Evolutionary conservation across 2,888 invertebrate genomes (phyloP).

Genomic region (Embidobia sp.): DNA sequence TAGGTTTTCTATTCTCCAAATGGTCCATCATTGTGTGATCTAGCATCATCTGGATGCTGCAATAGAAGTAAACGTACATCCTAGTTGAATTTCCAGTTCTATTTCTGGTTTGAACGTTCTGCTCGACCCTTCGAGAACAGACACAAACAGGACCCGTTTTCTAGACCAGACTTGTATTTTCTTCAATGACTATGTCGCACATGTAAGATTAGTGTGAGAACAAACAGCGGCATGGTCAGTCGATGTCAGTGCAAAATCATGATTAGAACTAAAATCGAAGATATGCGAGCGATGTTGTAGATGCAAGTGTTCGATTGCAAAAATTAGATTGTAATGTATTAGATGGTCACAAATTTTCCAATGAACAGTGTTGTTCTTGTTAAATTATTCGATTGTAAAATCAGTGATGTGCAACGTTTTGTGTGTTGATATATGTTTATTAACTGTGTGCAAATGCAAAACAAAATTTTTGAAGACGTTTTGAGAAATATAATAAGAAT

Average conservation of each 20-base stretch:
- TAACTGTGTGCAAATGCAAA: no score
- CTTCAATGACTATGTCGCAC: slow-evolving; percentile 57
- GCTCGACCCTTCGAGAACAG: slow-evolving; percentile 57
- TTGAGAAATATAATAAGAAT: no score
- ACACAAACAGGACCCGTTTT: slow-evolving; percentile 73
- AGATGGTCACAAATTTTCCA: no score
- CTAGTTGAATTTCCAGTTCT: slow-evolving; percentile 74
- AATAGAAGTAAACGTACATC: slow-evolving; percentile 61
- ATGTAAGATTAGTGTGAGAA: slow-evolving; percentile 65
- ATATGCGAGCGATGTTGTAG: slow-evolving; percentile 26
- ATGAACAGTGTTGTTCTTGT: slow-evolving; percentile 76
- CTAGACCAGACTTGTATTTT: slow-evolving; percentile 62
- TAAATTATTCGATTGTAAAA: slow-evolving; percentile 76
- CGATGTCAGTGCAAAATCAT: slow-evolving; percentile 24
- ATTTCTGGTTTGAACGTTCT: slow-evolving; percentile 66
- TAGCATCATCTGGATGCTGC: slow-evolving; percentile 76
- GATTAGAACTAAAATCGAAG: slow-evolving; percentile 17
- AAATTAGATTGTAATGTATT: no score
- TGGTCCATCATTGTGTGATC: slow-evolving; percentile 76
- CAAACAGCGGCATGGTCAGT: slow-evolving; percentile 59
- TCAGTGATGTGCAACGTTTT: no score
- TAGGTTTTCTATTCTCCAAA: slow-evolving; percentile 73
- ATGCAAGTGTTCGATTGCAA: slow-evolving; percentile 9
- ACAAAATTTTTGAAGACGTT: no score
- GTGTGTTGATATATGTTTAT: no score